Evolutionary conservation across 2,888 invertebrate species (phyloP), one percentile per base, ranked within the genome.

Genomic region (Penaeus monodon): DNA sequence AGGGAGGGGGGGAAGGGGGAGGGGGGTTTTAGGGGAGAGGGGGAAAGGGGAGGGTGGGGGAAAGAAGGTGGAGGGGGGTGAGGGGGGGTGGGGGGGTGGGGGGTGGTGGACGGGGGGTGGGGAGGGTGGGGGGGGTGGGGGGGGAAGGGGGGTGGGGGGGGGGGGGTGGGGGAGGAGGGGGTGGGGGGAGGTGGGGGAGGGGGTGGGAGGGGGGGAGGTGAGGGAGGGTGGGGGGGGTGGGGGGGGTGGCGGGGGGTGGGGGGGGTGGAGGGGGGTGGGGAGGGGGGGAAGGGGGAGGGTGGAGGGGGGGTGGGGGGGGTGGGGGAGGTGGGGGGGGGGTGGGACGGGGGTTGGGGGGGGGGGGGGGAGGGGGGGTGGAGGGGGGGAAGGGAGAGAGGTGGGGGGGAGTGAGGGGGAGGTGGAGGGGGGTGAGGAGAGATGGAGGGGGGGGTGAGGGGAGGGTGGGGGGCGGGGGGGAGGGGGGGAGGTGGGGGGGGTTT

Each of bases 1-100:
- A 29, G 73, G 29, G 29, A 17, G 73, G 8, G 38, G 29, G 73
- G 8, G 29, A 73, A 29, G 29, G 29, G n/a, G n/a, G 29, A 20
- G 8, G 29, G 27, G 80, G 20, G 38, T 29, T 4, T 6, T 66
- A 38, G 80, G 38, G 80, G 29, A 65, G 66, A n/a, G 38, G 38
- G 22, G 66, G 24, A n/a, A 66, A 33, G n/a, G 80, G 29, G 81
- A 44, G 81, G 38, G 81, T 33, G 81, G 38, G 81, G 44, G 66
- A 66, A 68, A 68, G 38, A 81, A 44, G 44, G 33, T 66, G 66
- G 20, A 38, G 66, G 44, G n/a, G 68, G 65, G 81, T 33, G 81
- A 44, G 44, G 17, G 68, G 66, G 44, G n/a, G 44, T 4, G n/a
- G 14, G 38, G 66, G 27, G 27, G 66, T 1, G n/a, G 66, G 4